Evolutionary conservation across 92 coral and sea anemone species (phyloP).

Genomic region (Zoanthus solanderi): DNA sequence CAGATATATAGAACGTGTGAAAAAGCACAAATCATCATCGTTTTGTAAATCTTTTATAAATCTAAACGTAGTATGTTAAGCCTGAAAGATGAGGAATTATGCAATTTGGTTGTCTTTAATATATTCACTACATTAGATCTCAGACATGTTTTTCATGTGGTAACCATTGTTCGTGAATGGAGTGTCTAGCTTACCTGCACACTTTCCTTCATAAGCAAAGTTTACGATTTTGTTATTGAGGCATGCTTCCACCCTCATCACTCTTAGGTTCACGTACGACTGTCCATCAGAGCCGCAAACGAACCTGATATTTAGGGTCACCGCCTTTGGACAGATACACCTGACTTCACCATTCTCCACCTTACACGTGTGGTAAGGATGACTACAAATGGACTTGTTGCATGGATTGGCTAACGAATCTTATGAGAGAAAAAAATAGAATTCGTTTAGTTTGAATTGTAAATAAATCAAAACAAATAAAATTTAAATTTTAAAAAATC

Average conservation of each 20-base stretch:
- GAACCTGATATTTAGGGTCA: conserved; percentile 59
- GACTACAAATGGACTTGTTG: conserved; percentile 63
- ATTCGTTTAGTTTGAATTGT: neutral
- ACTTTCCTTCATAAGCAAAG: conserved; percentile 26
- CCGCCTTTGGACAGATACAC: conserved; percentile 80
- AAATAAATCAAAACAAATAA: neutral
- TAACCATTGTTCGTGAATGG: neutral
- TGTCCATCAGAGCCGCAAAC: conserved; percentile 95
- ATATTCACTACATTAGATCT: neutral
- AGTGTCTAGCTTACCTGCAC: conserved; percentile 2
- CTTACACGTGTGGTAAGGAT: conserved; percentile 61
- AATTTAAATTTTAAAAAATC: neutral
- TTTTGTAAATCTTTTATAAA: too few relatives aligned
- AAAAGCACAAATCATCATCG: too few relatives aligned
- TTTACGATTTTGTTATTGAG: conserved; percentile 38
- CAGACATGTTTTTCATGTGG: neutral
- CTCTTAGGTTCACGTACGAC: conserved; percentile 77
- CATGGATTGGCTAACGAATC: conserved; percentile 59
- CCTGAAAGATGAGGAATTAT: too few relatives aligned
- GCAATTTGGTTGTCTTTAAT: neutral
- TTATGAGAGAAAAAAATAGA: neutral
- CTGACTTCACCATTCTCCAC: conserved; percentile 65
- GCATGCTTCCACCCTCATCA: conserved; percentile 70
- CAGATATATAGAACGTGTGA: too few relatives aligned
- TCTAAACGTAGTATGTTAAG: too few relatives aligned